Base-by-base conservation (phyloP, 2,888 invertebrate genomes). In the Epistrophella euchroma region DNA sequence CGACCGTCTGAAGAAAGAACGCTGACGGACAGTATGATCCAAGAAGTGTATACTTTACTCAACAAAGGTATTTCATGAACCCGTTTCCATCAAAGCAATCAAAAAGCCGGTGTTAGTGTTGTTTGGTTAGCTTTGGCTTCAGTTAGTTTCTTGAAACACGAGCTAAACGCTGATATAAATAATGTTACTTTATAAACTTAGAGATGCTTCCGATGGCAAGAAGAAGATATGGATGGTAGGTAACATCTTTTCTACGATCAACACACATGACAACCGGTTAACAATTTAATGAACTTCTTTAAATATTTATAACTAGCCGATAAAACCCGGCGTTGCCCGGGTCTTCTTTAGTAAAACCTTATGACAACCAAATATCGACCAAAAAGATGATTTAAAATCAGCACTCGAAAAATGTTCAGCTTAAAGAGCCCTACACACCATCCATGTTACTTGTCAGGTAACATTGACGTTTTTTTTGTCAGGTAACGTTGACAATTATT, bases 71-170 rank as follows among this genome's bases (percentile, higher is more conserved):
- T 79, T 43, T 75, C 25, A 66, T 76, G 84, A 85, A 85, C 84
- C 71, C 80, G 84, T 80, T 85, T 80, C 56, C 68, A 75, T 55
- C 43, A 80, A 80, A 76, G 80, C 80, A 85, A 80, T 85, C 84
- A 85, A 76, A 85, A 71, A 80, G 80, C 80, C 84, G 84, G 80
- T 72, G 19, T 56, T 32, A 56, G 40, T 11, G 56, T 55, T 68
- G 68, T 68, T 68, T 68, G n/a, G 50, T 68, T 52, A 58, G 56
- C 43, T 45, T 1, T 37, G 68, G 28, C 43, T 13, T 32, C 9
- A 71, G 56, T 43, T 32, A 17, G n/a, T 19, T 43, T 43, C 32
- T 45, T n/a, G 15, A 55, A 19, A 40, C 55, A 55, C 64, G 62
- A 64, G 52, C 52, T 68, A 32, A 52, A 11, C 37, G n/a, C 22